phyloP scores from a whole-genome alignment of 1,140 invertebrate genomes.

The Linepithema humile region DNA sequence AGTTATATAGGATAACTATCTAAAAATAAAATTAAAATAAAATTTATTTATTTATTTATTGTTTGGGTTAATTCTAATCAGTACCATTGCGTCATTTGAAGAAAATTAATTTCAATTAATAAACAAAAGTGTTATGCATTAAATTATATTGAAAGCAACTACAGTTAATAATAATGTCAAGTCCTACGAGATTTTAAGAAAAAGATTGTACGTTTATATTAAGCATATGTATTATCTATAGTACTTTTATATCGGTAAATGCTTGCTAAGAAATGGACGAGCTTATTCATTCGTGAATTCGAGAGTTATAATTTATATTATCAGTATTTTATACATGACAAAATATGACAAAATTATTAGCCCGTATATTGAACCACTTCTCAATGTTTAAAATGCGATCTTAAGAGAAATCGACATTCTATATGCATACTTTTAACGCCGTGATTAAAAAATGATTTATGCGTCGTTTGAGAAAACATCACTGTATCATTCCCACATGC shows the following conservation, averaged over 20 bases:
- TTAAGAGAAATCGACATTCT: background rate
- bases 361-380: constrained; percentile 10
- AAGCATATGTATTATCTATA: constrained; percentile 41
- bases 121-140: background rate
- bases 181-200: constrained; percentile 51
- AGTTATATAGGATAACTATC: background rate
- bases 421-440: background rate
- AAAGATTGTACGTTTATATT: constrained; percentile 51
- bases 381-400: constrained; percentile 3
- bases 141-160: constrained; percentile 22
- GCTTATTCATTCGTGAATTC: constrained; percentile 32
- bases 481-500: constrained; percentile 74
- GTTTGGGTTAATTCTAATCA: background rate
- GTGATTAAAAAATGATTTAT: constrained; percentile 2
- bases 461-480: constrained; percentile 7
- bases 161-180: constrained; percentile 23
- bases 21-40: background rate
- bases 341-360: constrained; percentile 48
- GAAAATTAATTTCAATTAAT: constrained; percentile 23
- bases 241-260: constrained; percentile 61
- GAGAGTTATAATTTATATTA: constrained; percentile 45
- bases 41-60: background rate
- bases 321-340: constrained; percentile 40
- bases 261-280: constrained; percentile 32
- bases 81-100: constrained; percentile 23